A percentile compares a stretch with the other conserved stretches of the same genome.
These are phyloP conservation scores for Andrena minutula DNA, from an alignment of 2,888 invertebrate genomes.

Conservation along the genomic window DNA sequence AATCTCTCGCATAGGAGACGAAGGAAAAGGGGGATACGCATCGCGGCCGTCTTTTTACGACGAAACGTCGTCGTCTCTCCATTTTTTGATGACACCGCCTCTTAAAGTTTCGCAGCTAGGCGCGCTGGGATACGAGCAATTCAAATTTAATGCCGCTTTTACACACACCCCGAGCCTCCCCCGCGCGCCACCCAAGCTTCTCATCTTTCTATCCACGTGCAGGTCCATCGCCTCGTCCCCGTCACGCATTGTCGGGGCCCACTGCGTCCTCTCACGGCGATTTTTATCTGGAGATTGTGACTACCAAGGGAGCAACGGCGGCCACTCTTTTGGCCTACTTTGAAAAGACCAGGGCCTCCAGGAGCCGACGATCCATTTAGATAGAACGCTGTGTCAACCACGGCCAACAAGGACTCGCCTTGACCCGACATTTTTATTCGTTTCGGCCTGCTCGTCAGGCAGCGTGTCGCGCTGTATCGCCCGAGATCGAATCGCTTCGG, in stretches of 20 bases:
- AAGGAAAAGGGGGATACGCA: constrained; percentile 45
- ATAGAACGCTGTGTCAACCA: constrained; percentile 63
- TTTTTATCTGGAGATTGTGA: constrained; percentile 73
- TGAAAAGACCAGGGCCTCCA: constrained; percentile 42
- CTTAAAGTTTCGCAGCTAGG: constrained; percentile 62
- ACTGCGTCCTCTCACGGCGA: constrained; percentile 60
- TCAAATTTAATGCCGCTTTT: constrained; percentile 74
- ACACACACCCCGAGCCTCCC: constrained; percentile 32
- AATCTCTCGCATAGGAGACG: constrained; percentile 40
- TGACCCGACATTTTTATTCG: constrained; percentile 57
- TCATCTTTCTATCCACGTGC: not conserved
- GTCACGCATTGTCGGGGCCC: not conserved
- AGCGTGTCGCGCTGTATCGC: not conserved
- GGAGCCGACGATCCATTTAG: constrained; percentile 57
- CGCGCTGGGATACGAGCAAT: constrained; percentile 70
- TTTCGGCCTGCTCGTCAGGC: not conserved
- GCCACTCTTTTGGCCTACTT: constrained; percentile 59
- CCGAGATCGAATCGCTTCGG: not conserved
- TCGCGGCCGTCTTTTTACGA: constrained; percentile 59
- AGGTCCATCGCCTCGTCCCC: not conserved
- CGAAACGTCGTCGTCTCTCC: constrained; percentile 49
- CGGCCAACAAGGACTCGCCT: constrained; percentile 44
- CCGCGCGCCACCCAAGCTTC: not conserved
- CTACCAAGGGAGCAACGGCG: constrained; percentile 66
- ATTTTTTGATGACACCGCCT: constrained; percentile 64